A percentile compares a stretch with the other conserved stretches of the same genome.
These are phyloP conservation scores for Rynchops niger DNA, from an alignment of 2,113 vertebrate species.

Conservation along the genomic window DNA sequence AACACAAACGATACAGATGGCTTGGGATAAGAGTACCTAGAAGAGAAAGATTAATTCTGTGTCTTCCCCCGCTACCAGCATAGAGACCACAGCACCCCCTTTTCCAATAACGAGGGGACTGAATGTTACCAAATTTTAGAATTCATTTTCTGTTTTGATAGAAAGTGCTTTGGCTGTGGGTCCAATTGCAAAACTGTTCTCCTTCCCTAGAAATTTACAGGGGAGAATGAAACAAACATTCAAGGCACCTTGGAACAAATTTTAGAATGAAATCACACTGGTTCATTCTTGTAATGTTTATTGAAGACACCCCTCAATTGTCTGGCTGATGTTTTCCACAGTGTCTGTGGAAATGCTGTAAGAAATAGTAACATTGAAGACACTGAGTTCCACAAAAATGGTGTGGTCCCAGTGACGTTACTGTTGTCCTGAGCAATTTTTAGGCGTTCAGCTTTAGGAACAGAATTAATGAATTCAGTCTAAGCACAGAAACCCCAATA, in stretches of 20 bases:
- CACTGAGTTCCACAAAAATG: not conserved
- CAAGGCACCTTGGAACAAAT: not conserved
- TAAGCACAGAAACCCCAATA: not conserved
- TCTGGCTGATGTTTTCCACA: not conserved
- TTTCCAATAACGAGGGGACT: not conserved
- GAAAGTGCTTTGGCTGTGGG: not conserved
- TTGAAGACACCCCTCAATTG: not conserved
- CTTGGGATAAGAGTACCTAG: not conserved
- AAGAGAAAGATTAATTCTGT: not conserved
- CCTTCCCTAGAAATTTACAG: not conserved
- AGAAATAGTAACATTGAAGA: not conserved
- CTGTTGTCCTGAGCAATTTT: not conserved
- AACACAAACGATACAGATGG: not conserved
- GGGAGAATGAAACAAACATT: not conserved
- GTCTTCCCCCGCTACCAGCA: not conserved
- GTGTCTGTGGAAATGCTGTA: not conserved
- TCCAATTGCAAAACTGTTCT: not conserved
- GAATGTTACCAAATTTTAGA: not conserved
- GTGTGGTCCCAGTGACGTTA: not conserved
- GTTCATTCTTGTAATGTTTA: not conserved
- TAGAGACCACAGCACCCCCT: not conserved
- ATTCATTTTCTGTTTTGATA: not conserved
- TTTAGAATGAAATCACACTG: not conserved
- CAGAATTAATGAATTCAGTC: not conserved
- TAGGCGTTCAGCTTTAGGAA: not conserved